Conservation (phyloP, 2,888 invertebrate genomes). For the Trisateles emortualis region DNA sequence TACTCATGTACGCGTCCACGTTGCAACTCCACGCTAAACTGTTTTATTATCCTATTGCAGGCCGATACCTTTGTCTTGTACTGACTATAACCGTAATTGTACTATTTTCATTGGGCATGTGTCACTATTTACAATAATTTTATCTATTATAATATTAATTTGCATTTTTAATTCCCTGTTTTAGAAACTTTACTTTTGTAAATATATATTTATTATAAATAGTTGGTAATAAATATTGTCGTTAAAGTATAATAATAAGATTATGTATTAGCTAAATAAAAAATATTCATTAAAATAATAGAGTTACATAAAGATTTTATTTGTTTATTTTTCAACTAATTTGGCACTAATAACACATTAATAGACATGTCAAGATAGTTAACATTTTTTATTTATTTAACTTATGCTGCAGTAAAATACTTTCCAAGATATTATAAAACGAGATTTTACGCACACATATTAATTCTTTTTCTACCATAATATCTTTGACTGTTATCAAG, state of each 20-base stretch:
- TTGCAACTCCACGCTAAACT: conserved; percentile 91
- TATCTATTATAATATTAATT: conserved; percentile 16
- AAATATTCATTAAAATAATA: too few species aligned
- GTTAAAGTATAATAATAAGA: too few species aligned
- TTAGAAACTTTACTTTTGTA: conserved; percentile 19
- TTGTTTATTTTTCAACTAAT: conserved; percentile 26
- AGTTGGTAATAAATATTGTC: background rate
- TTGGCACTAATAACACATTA: conserved; percentile 37
- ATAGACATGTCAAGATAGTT: conserved; percentile 4
- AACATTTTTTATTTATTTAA: conserved; percentile 17
- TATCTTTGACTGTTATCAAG: too few species aligned
- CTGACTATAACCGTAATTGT: conserved; percentile 87
- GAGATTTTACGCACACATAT: background rate
- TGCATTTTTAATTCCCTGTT: conserved; percentile 3
- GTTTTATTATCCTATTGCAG: conserved; percentile 91
- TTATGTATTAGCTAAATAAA: too few species aligned
- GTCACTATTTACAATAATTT: conserved; percentile 85
- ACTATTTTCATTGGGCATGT: conserved; percentile 91
- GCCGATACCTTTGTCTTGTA: conserved; percentile 89
- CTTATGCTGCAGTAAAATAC: background rate
- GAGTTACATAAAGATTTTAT: background rate
- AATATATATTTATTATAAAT: conserved; percentile 13
- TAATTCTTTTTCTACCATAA: too few species aligned
- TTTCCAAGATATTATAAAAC: too few species aligned
- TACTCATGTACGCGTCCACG: conserved; percentile 92